Evolutionary conservation across 2,797 vertebrate species (phyloP), one percentile per base, ranked within the genome.

Genomic region (Argentina silus): DNA sequence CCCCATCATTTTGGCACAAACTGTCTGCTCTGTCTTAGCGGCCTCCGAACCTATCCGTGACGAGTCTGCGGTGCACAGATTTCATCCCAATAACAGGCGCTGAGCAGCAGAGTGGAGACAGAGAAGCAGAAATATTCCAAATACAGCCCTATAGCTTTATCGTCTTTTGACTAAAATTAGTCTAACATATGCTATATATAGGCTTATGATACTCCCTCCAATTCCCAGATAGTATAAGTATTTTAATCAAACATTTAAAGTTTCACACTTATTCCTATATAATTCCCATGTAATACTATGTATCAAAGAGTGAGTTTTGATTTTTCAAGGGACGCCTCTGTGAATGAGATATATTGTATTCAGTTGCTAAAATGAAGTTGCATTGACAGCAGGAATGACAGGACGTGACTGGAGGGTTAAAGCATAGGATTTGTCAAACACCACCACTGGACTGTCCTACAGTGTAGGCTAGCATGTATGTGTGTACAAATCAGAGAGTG

Each of bases 1-100:
- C 87, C 92, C 83, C 69, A 78, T 94, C 91, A 90, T 92, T 93
- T 88, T 90, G 88, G 84, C 88, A 73, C 72, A 36, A 36, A 4
- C 72, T 69, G 86, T 80, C 88, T 88, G 84, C 64, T 57, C 73
- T 80, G 77, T 80, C 74, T 83, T 21, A 86, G 72, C 7, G 59
- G 17, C 62, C 65, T 55, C 72, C 19, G n/a, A 61, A 36, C 67
- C 65, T 70, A 47, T 67, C 75, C 57, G 68, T 67, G 72, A 81
- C 80, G 69, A 64, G 27, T 61, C 56, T 5, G 69, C 51, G 69
- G 67, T 73, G 69, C 57, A 74, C 65, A 64, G 69, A 62, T 73
- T 77, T 70, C 71, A 79, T 67, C 72, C 63, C 44, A 8, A 57
- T 9, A 56, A 60, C 21, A 15, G 59, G 17, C 11, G 14, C 19